phyloP scores from a whole-genome alignment of 2,888 invertebrate genomes.

The Brassicogethes aeneus region DNA sequence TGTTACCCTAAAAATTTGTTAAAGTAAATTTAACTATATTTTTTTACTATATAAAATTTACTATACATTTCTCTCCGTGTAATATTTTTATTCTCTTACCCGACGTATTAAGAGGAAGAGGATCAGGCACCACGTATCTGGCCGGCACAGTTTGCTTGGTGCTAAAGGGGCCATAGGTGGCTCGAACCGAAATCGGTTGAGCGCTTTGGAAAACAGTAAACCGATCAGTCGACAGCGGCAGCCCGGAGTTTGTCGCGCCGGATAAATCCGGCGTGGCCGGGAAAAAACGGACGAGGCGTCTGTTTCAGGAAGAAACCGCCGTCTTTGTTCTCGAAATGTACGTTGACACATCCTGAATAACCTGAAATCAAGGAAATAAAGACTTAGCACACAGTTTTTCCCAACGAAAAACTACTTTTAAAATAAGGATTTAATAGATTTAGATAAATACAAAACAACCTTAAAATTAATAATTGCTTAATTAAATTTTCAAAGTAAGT shows the following conservation, averaged over 20 bases:
- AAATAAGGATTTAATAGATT: background rate
- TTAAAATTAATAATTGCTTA: too few species aligned
- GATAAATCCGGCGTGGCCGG: constrained; percentile 32
- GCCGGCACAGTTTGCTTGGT: constrained; percentile 92
- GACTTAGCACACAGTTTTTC: background rate
- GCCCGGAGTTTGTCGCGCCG: constrained; percentile 44
- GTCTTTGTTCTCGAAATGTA: constrained; percentile 86
- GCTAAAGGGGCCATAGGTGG: constrained; percentile 90
- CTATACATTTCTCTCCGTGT: too few species aligned
- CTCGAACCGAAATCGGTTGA: constrained; percentile 82
- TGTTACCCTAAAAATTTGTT: too few species aligned
- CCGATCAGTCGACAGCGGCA: constrained; percentile 72
- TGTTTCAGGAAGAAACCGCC: constrained; percentile 86
- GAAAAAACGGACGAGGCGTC: constrained; percentile 61
- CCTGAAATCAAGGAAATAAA: constrained; percentile 53
- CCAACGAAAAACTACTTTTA: background rate
- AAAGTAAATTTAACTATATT: too few species aligned
- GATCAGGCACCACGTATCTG: constrained; percentile 79
- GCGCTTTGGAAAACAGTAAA: constrained; percentile 89
- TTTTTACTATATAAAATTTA: too few species aligned
- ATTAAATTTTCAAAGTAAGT: too few species aligned
- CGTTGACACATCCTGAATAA: constrained; percentile 65
- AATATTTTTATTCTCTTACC: too few species aligned
- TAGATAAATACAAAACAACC: too few species aligned
- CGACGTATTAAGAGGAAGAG: constrained; percentile 43